Conservation (phyloP, 2,888 invertebrate genomes). For the Aphodius granarius region DNA sequence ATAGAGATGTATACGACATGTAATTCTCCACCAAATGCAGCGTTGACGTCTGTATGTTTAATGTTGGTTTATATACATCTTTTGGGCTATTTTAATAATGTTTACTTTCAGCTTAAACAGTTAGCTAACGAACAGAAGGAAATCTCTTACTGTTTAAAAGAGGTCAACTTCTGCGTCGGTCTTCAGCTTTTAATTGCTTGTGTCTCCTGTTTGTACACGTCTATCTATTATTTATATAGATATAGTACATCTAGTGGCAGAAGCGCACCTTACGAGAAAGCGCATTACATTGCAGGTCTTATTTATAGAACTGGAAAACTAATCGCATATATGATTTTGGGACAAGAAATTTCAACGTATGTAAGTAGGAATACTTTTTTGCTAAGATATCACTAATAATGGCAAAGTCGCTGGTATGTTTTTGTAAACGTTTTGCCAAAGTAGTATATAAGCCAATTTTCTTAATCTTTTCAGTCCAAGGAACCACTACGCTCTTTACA, state of each 20-base stretch:
- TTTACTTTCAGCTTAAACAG: conserved; percentile 17
- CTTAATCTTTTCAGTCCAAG: conserved; percentile 21
- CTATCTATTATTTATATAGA: conserved; percentile 36
- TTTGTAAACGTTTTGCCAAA: too few relatives aligned
- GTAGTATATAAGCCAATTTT: neutral
- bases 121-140: conserved; percentile 24
- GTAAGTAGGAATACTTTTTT: too few relatives aligned
- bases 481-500: conserved; percentile 26
- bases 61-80: too few relatives aligned
- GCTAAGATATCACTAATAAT: too few relatives aligned
- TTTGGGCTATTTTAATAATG: too few relatives aligned
- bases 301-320: conserved; percentile 30
- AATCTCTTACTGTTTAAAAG: conserved; percentile 26
- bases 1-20: conserved; percentile 6
- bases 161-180: conserved; percentile 32
- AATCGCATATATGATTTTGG: conserved; percentile 30
- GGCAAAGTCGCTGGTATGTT: too few relatives aligned
- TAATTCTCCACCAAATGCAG: neutral
- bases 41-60: conserved; percentile 4
- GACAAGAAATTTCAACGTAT: conserved; percentile 28
- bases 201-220: conserved; percentile 32
- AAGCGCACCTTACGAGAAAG: conserved; percentile 26
- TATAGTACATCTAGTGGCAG: conserved; percentile 30
- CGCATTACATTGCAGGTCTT: conserved; percentile 31
- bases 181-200: conserved; percentile 32